Conservation (phyloP, 2,113 vertebrate species). For the Dromaius novaehollandiae region DNA sequence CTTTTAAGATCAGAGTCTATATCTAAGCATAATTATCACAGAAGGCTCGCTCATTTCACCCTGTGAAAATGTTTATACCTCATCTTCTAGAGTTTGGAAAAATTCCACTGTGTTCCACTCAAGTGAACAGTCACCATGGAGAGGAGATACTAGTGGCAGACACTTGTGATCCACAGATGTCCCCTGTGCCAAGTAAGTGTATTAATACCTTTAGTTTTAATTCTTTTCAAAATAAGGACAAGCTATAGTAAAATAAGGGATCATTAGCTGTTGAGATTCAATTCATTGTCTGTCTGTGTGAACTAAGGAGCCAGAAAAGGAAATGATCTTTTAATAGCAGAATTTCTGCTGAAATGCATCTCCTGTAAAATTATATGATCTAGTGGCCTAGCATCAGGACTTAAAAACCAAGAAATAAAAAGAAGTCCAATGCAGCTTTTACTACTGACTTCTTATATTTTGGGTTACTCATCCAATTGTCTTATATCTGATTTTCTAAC, state of each 20-base stretch:
- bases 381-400: not conserved
- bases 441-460: not conserved
- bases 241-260: not conserved
- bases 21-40: not conserved
- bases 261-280: not conserved
- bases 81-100: constrained; percentile 69
- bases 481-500: not conserved
- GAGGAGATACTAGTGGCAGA: constrained; percentile 86
- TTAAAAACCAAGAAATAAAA: not conserved
- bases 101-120: constrained; percentile 51
- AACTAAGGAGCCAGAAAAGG: not conserved
- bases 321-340: not conserved
- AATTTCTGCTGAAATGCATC: not conserved
- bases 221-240: not conserved
- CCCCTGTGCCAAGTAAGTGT: constrained; percentile 70
- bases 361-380: not conserved
- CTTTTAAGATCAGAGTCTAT: not conserved
- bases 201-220: not conserved
- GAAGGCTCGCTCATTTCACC: not conserved
- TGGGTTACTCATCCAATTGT: not conserved
- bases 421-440: not conserved
- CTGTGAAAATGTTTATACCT: not conserved
- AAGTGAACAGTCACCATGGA: constrained; percentile 48
- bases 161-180: constrained; percentile 83
- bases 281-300: not conserved